Evolutionary conservation across 2,888 invertebrate species (phyloP), one percentile per base, ranked within the genome.

Genomic region (Dendrolimus houi): DNA sequence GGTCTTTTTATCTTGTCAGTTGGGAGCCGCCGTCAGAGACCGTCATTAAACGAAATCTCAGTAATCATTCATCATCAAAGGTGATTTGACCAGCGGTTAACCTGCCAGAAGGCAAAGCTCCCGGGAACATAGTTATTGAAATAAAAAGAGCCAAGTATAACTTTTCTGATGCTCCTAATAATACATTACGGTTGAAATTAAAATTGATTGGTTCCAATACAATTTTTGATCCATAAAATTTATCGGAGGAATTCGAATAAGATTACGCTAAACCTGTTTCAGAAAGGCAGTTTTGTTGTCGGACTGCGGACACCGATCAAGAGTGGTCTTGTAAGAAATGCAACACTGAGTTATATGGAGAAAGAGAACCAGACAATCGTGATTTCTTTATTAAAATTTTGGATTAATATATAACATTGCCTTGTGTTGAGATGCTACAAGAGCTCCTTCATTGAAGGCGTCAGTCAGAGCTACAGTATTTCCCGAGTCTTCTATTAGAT

Each of bases 61-160:
- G 86, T 84, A 89, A 90, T 89, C 87, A 89, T 85, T 87, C 81
- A 87, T 86, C 87, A 88, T 90, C 85, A 86, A 76, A 74, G 68
- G 75, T 74, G 79, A 87, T 86, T 85, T 84, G 83, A 81, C 75
- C 77, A 76, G 72, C 75, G 74, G 81, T 83, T 83, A 83, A 77
- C 78, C 75, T 75, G 81, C 80, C 78, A 75, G 72, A 62, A 70
- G 77, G 71, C 74, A 70, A 68, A 66, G 79, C 83, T 82, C 70
- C 83, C 72, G 79, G 77, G 72, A 83, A 47, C 9, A 47, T 47
- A 47, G 47, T 47, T 81, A 83, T 80, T 81, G 72, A 73, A 75
- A 66, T 62, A 67, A 63, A 65, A 72, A 64, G 71, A 75, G 74
- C 68, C 70, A 67, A 64, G 64, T 57, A 68, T 70, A 69, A 68